Base-by-base conservation (phyloP, 2,113 vertebrate genomes). In the Brachyistius frenatus region DNA sequence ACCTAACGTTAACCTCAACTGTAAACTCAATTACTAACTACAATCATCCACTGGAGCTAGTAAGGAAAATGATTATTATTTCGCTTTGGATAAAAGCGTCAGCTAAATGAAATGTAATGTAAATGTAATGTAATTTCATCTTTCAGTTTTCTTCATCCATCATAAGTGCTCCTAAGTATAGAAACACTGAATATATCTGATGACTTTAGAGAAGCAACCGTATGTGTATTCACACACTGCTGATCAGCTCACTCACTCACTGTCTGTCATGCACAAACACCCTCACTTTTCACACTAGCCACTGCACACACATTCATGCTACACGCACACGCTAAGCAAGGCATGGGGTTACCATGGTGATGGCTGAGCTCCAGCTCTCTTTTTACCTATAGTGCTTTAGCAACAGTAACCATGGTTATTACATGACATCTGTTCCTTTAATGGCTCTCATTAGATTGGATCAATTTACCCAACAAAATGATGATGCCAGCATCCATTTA, bases 281-380 rank as follows among this genome's bases (percentile, higher is more conserved):
- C 39, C 52, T 50, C 47, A 55, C 76, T 54, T 23, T 2, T 4
- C 63, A 35, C 60, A 78, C 37, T 31, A 52, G 15, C 63, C 57
- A 33, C 16, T 37, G 36, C 49, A 35, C 47, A 66, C 60, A 36
- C 66, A 66, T 23, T 16, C 50, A 44, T 58, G 46, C 55, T 57
- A 63, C 76, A 72, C 61, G 63, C 67, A 66, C 66, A 72, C 65
- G 65, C 77, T 80, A 87, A 74, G 78, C 66, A 84, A 85, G 86
- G 78, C 87, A 88, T 83, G 85, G 74, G 78, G 93, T 93, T 93
- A 84, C 91, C 88, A 93, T 92, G 89, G 93, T 78, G 86, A 93
- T 86, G 86, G 86, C 81, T 80, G 84, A 87, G 87, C 85, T 88
- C 73, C 81, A 87, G 69, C 68, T 81, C 63, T 73, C 56, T 32